Conservation (phyloP, 2,113 vertebrate genomes). For the Nothocercus nigrocapillus region DNA sequence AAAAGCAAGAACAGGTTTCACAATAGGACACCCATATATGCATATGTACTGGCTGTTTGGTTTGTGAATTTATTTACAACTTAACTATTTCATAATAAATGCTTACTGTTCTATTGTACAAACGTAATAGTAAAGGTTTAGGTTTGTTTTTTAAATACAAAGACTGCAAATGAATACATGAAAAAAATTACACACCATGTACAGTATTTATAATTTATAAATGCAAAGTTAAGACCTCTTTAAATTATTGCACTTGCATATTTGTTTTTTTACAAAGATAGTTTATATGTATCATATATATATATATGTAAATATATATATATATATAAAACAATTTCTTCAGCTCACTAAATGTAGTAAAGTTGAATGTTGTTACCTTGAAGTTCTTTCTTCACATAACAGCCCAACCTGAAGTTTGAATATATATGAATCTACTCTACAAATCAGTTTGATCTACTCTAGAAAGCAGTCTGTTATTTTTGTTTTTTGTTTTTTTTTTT, state of each 20-base stretch:
- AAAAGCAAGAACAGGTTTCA: slow-evolving; percentile 68
- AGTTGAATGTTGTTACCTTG: slow-evolving; percentile 58
- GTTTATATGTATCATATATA: slow-evolving; percentile 67
- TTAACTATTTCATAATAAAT: slow-evolving; percentile 74
- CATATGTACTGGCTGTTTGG: slow-evolving; percentile 66
- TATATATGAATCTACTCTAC: slow-evolving; percentile 42
- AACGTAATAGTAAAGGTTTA: slow-evolving; percentile 75
- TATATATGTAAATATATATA: slow-evolving; percentile 70
- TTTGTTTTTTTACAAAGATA: slow-evolving; percentile 75
- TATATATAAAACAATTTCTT: slow-evolving; percentile 60
- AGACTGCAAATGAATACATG: slow-evolving; percentile 84
- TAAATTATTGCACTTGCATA: slow-evolving; percentile 85
- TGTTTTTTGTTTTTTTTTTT: slow-evolving; percentile 6
- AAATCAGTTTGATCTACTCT: slow-evolving; percentile 24
- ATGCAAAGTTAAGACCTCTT: slow-evolving; percentile 84
- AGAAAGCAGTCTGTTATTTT: background rate
- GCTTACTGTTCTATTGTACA: slow-evolving; percentile 77
- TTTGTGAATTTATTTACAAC: slow-evolving; percentile 79
- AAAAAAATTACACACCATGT: slow-evolving; percentile 85
- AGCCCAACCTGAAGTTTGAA: slow-evolving; percentile 61
- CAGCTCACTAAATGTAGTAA: slow-evolving; percentile 66
- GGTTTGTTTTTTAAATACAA: slow-evolving; percentile 80
- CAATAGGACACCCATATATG: slow-evolving; percentile 67
- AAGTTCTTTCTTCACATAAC: slow-evolving; percentile 61
- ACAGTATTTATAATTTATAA: slow-evolving; percentile 88